Evolutionary conservation across 2,797 vertebrate genomes (phyloP).

Genomic region (Lithobates sylvaticus): DNA sequence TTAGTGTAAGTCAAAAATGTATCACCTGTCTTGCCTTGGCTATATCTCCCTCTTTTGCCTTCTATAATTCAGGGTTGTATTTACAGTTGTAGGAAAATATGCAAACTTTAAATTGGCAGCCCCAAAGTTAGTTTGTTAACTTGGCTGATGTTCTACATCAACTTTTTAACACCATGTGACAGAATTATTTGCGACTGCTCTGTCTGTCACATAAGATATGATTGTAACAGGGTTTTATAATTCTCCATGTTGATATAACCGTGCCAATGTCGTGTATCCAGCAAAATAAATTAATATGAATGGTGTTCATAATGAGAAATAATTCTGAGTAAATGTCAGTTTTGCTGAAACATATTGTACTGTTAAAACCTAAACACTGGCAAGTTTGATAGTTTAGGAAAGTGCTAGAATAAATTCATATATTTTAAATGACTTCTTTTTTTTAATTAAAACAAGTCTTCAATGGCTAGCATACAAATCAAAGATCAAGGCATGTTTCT

Average conservation of each 20-base stretch:
- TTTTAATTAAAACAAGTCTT: neutral
- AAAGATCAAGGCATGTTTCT: neutral
- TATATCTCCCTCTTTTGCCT: constrained; percentile 22
- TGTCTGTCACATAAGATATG: constrained; percentile 15
- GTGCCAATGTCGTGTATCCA: constrained; percentile 13
- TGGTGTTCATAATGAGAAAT: constrained; percentile 16
- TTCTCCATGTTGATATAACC: constrained; percentile 20
- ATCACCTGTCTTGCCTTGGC: constrained; percentile 14
- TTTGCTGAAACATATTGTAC: constrained; percentile 14
- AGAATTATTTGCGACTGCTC: constrained; percentile 15
- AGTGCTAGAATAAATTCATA: neutral
- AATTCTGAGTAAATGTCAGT: constrained; percentile 31
- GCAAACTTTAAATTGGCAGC: constrained; percentile 19
- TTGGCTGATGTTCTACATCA: neutral
- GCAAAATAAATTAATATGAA: constrained; percentile 26
- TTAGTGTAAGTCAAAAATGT: constrained; percentile 32
- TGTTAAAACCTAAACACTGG: constrained; percentile 17
- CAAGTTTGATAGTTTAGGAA: neutral
- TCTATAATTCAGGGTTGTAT: constrained; percentile 4
- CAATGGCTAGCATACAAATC: neutral
- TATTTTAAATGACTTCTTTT: constrained; percentile 11
- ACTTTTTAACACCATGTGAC: constrained; percentile 14
- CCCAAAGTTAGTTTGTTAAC: constrained; percentile 2
- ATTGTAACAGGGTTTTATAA: constrained; percentile 16
- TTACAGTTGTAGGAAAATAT: constrained; percentile 8